Evolutionary conservation across 2,113 vertebrate genomes (phyloP).

Genomic region (Megaceryle torquata): DNA sequence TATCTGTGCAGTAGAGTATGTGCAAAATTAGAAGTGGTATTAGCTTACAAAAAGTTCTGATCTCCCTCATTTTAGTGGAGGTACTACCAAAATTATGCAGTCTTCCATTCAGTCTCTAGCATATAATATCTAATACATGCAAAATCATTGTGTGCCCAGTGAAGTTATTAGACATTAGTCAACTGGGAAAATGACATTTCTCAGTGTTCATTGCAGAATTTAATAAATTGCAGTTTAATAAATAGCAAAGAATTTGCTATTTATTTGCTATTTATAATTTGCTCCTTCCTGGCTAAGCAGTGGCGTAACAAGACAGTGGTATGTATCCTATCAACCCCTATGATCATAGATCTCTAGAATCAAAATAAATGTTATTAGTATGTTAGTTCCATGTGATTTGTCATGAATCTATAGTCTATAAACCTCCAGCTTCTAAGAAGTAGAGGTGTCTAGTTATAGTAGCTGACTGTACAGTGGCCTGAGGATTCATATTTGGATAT

Average conservation of each 20-base stretch:
- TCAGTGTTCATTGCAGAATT: not conserved
- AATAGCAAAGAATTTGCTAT: not conserved
- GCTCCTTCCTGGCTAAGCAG: not conserved
- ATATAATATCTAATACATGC: not conserved
- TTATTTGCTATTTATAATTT: no score
- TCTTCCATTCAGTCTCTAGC: not conserved
- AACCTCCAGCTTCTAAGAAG: fast-evolving
- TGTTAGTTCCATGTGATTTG: not conserved
- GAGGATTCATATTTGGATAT: not conserved
- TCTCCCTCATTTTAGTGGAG: not conserved
- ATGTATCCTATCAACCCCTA: not conserved
- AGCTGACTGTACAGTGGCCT: not conserved
- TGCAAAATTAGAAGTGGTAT: not conserved
- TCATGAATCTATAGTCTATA: not conserved
- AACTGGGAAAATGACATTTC: not conserved
- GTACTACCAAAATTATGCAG: not conserved
- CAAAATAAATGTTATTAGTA: not conserved
- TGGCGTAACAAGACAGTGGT: not conserved
- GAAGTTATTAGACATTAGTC: not conserved
- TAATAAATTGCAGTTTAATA: not conserved
- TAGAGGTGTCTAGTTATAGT: not conserved
- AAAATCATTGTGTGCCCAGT: not conserved
- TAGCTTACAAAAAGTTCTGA: not conserved
- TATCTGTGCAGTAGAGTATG: not conserved
- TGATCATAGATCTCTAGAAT: not conserved